phyloP scores from a whole-genome alignment of 2,888 invertebrate genomes.

The Pollenia amentaria region DNA sequence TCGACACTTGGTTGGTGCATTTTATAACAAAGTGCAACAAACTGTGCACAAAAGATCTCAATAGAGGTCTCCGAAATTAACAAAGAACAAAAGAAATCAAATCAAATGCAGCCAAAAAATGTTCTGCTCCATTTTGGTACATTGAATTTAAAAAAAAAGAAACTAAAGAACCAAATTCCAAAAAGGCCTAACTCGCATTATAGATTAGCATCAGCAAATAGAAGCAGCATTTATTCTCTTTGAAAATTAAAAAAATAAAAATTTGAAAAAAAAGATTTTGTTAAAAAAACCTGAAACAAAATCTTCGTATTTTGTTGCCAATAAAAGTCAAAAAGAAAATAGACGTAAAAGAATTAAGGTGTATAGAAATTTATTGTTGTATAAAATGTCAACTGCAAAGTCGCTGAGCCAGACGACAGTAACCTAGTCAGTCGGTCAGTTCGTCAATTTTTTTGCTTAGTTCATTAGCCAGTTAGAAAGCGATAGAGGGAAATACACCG shows the following conservation, averaged over 20 bases:
- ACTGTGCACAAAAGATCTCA: slow-evolving; percentile 61
- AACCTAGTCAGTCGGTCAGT: neutral
- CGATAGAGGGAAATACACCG: neutral
- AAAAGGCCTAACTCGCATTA: slow-evolving; percentile 21
- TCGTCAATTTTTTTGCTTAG: neutral
- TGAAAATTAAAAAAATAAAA: neutral
- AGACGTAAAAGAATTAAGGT: slow-evolving; percentile 42
- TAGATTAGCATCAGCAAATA: slow-evolving; percentile 73
- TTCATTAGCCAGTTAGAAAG: slow-evolving; percentile 36
- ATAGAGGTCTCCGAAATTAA: slow-evolving; percentile 42
- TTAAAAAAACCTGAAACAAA: slow-evolving; percentile 20
- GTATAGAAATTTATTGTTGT: slow-evolving; percentile 42
- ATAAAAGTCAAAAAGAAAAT: slow-evolving; percentile 51
- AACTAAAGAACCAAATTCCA: neutral
- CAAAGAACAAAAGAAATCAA: slow-evolving; percentile 25
- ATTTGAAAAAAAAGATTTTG: neutral
- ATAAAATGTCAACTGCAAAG: slow-evolving; percentile 48
- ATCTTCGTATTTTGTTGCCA: slow-evolving; percentile 40
- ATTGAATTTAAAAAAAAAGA: neutral
- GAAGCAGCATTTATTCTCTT: slow-evolving; percentile 37
- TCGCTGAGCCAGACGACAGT: slow-evolving; percentile 34
- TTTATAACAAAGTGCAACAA: slow-evolving; percentile 68
- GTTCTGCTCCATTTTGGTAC: slow-evolving; percentile 65
- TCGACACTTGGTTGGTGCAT: slow-evolving; percentile 49
- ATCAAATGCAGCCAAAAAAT: slow-evolving; percentile 63